phyloP scores from a whole-genome alignment of 2,888 invertebrate species.

The Leucoptera coffeella region DNA sequence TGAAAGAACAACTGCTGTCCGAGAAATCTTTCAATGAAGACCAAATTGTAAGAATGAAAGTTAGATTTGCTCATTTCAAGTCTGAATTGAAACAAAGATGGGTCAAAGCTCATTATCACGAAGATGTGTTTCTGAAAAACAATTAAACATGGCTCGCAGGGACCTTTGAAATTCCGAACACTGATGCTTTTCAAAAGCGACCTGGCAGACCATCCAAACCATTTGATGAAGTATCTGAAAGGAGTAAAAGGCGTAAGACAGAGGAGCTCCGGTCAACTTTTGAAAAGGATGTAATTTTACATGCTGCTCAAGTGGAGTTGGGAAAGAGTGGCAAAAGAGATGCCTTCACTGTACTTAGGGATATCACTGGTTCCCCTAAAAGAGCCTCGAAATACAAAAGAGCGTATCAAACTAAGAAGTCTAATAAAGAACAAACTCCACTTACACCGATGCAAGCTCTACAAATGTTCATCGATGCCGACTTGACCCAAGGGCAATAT shows the following conservation, averaged over 20 bases:
- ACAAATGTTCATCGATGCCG: constrained; percentile 1
- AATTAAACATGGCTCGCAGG: constrained; percentile 1
- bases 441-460: neutral
- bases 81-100: constrained; percentile 2
- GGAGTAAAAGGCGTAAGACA: too few relatives aligned
- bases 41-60: neutral
- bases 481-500: constrained; percentile 2
- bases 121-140: constrained; percentile 1
- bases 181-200: neutral
- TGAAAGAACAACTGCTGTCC: neutral
- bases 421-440: neutral
- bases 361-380: too few relatives aligned
- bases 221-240: neutral
- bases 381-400: too few relatives aligned
- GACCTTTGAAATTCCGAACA: neutral
- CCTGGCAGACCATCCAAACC: neutral
- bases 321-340: constrained; percentile 5
- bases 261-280: too few relatives aligned
- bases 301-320: constrained; percentile 8
- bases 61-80: neutral
- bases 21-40: neutral
- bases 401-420: neutral
- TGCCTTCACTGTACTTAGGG: constrained; percentile 1
- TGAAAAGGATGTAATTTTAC: constrained; percentile 5
- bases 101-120: constrained; percentile 1